Base-by-base conservation (phyloP, 2,113 vertebrate genomes). In the Silurus meridionalis region DNA sequence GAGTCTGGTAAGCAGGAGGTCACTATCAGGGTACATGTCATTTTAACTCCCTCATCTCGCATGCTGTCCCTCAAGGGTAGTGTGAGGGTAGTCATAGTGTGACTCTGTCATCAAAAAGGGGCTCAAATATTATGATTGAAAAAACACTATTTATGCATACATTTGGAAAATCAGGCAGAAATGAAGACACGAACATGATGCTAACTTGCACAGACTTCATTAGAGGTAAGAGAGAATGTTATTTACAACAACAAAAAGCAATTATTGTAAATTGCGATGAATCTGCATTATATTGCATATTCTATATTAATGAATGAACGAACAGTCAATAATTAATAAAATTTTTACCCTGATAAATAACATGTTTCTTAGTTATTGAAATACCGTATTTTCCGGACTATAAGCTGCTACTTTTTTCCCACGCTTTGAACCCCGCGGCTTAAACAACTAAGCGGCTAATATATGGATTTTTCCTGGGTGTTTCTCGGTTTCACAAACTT, bases 1-100 rank as follows among this genome's bases (percentile, higher is more conserved):
- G 97, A 98, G 93, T 91, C 92, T 66, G 98, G 98, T 98, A 93
- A 90, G 96, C 93, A 83, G 46, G 11, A 64, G 66, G 82, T 66
- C 85, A 37, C 55, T 4, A 3, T 23, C 25, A 78, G 58, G 25
- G 61, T 86, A 64, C 8, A 78, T 80, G 55, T 55, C 25, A 58
- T 25, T 19, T 60, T 80, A 60, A 37, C 53, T 52, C 8, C 3
- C 81, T 11, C 55, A 69, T 23, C 25, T 15, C 17, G 63, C 71
- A 52, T 8, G 0, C 55, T 69, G 4, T 4, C 17, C n/a, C 75
- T 66, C 11, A 0, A 10, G 2, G 21, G 6, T 21, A 58, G 19
- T 46, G 52, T 8, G 13, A 46, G 11, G 10, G 50, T 84, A 28
- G 21, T n/a, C n/a, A 66, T 3, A 19, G 8, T 53, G 48, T 74